A percentile compares a stretch with the other conserved stretches of the same genome.
Evolutionary conservation across 2,113 vertebrate genomes (phyloP).

Genomic region (Meriones unguiculatus): DNA sequence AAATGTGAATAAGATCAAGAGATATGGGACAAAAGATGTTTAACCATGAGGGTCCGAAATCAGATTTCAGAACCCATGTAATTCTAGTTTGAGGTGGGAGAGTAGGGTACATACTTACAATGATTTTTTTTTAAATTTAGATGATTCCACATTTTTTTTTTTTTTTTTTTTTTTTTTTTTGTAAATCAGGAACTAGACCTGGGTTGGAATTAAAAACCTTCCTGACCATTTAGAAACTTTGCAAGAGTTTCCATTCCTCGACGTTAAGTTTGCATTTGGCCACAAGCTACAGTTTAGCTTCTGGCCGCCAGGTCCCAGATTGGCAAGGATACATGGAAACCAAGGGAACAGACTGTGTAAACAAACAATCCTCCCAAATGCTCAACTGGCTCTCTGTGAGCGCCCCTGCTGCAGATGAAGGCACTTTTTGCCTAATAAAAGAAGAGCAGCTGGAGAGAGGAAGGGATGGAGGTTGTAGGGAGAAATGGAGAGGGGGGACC

Average conservation of each 20-base stretch:
- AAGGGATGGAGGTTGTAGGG: too few relatives aligned
- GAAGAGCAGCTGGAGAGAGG: background rate
- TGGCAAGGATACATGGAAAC: slow-evolving; percentile 76
- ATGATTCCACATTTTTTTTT: background rate
- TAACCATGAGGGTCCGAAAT: background rate
- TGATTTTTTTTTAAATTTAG: slow-evolving; percentile 1
- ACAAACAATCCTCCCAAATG: slow-evolving; percentile 69
- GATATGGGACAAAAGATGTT: background rate
- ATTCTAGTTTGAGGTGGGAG: background rate
- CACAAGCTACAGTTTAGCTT: slow-evolving; percentile 54
- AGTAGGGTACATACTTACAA: background rate
- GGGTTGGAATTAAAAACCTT: slow-evolving; percentile 64
- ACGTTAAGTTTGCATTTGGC: slow-evolving; percentile 65
- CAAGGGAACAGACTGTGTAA: slow-evolving; percentile 69
- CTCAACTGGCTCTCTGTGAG: slow-evolving; percentile 42
- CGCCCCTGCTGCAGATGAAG: background rate
- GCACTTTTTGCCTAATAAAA: slow-evolving; percentile 50
- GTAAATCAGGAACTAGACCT: slow-evolving; percentile 63
- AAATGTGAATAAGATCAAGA: background rate
- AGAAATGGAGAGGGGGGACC: too few relatives aligned
- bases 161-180: slow-evolving; percentile 29
- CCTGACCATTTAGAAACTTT: slow-evolving; percentile 63
- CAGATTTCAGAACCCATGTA: background rate
- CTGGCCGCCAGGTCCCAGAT: slow-evolving; percentile 66
- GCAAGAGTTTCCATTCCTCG: slow-evolving; percentile 75